phyloP scores from a whole-genome alignment of 2,888 invertebrate species.

The Coelopa pilipes region DNA sequence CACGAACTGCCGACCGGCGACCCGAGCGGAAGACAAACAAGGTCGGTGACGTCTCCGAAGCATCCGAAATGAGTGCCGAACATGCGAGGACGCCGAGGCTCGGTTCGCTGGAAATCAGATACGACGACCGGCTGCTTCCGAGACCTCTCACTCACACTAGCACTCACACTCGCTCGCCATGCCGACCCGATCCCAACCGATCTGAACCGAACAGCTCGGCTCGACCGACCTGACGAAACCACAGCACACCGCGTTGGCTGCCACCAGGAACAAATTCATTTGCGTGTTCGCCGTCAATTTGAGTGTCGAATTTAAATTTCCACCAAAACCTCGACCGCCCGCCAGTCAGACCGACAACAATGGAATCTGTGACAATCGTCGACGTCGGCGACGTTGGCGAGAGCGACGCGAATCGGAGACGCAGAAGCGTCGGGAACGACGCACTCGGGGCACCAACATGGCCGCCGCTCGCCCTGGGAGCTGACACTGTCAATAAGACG shows the following conservation, averaged over 20 bases:
- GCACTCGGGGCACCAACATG: too few relatives aligned
- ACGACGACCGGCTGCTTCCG: constrained; percentile 1
- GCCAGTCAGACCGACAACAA: constrained; percentile 33
- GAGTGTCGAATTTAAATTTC: constrained; percentile 50
- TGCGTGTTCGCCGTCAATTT: constrained; percentile 49
- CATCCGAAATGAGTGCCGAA: constrained; percentile 12
- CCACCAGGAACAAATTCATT: constrained; percentile 30
- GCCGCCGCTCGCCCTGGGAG: not conserved
- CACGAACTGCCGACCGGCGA: too few relatives aligned
- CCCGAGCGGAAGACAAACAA: constrained; percentile 23
- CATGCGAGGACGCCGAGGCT: constrained; percentile 20
- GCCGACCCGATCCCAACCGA: too few relatives aligned
- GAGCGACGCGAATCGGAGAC: too few relatives aligned
- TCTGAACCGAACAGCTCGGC: too few relatives aligned
- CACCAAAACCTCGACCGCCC: constrained; percentile 37
- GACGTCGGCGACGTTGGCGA: not conserved
- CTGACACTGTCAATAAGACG: not conserved
- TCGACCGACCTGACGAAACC: too few relatives aligned
- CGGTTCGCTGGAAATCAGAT: constrained; percentile 11
- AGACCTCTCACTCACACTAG: too few relatives aligned
- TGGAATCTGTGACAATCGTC: constrained; percentile 4
- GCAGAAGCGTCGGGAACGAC: too few relatives aligned
- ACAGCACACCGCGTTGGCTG: not conserved
- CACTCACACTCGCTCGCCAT: too few relatives aligned
- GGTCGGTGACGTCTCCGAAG: constrained; percentile 28